Evolutionary conservation across 30 jellyfish, hydroid and myxozoan genomes (phyloP).

Genomic region (Aurelia aurita): DNA sequence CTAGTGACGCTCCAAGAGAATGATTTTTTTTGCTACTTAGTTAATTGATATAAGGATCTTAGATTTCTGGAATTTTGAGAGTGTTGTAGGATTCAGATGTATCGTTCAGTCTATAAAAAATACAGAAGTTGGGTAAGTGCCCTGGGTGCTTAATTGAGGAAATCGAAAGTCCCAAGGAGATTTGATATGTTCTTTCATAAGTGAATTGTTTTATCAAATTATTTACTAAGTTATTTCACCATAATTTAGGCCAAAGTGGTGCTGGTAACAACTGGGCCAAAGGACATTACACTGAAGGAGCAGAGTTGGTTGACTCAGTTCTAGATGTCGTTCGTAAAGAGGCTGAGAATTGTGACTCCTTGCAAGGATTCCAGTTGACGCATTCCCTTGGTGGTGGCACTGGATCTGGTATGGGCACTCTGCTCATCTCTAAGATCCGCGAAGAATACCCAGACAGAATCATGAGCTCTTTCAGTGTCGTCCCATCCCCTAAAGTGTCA

Average conservation of each 20-base stretch:
- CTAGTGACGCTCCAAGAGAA: too few species aligned
- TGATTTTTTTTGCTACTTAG: too few species aligned
- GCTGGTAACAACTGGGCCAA: conserved; percentile 99
- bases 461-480: conserved; percentile 90
- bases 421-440: conserved; percentile 90
- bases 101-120: too few species aligned
- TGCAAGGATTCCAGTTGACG: conserved; percentile 95
- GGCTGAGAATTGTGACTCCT: conserved; percentile 90
- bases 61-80: too few species aligned
- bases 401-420: conserved; percentile 98
- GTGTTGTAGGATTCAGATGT: too few species aligned
- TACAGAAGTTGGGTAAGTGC: too few species aligned
- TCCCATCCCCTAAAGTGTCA: conserved; percentile 97
- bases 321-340: conserved; percentile 47
- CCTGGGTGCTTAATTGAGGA: too few species aligned
- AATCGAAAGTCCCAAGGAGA: too few species aligned
- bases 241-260: conserved; percentile 83
- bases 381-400: conserved; percentile 98
- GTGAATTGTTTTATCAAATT: too few species aligned
- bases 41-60: too few species aligned
- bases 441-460: conserved; percentile 98
- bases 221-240: too few species aligned
- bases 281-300: conserved; percentile 98
- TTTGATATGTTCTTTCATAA: too few species aligned
- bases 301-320: conserved; percentile 81